These are phyloP conservation scores for Corbicula japonica DNA, from an alignment of 2,888 invertebrate species.

Conservation along the genomic window DNA sequence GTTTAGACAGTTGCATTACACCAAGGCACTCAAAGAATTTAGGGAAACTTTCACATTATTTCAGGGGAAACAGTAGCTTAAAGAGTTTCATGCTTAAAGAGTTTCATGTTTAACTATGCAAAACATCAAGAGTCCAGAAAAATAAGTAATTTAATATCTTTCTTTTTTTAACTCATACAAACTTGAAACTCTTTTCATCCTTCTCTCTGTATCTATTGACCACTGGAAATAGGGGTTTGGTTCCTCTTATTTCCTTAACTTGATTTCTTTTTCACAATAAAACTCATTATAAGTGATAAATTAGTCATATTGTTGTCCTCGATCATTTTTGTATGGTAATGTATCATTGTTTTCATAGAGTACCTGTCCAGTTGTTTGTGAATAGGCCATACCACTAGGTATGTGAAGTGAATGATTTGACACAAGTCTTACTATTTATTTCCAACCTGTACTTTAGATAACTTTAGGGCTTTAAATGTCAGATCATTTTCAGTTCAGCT, in stretches of 20 bases:
- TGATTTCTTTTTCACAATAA: background rate
- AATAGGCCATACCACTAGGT: slow-evolving; percentile 30
- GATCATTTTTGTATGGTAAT: too few relatives aligned
- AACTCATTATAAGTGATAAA: too few relatives aligned
- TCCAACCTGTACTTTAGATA: slow-evolving; percentile 5
- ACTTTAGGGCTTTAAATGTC: slow-evolving; percentile 34
- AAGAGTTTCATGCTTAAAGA: too few relatives aligned
- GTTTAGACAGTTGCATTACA: too few relatives aligned
- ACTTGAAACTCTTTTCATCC: background rate
- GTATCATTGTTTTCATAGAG: slow-evolving; percentile 33
- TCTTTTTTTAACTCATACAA: background rate
- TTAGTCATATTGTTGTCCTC: too few relatives aligned
- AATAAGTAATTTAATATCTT: background rate
- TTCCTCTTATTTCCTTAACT: too few relatives aligned
- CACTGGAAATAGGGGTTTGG: slow-evolving; percentile 6
- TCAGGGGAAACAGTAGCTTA: too few relatives aligned
- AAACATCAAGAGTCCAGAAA: background rate
- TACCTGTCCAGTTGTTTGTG: slow-evolving; percentile 51
- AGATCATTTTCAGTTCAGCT: slow-evolving; percentile 9
- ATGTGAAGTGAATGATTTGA: slow-evolving; percentile 24
- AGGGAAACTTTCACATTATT: too few relatives aligned
- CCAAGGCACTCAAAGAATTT: too few relatives aligned
- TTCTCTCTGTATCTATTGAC: background rate
- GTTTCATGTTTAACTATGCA: slow-evolving; percentile 22
- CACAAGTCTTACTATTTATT: slow-evolving; percentile 24